phyloP scores from a whole-genome alignment of 2,113 vertebrate genomes.

The Saccopteryx leptura region DNA sequence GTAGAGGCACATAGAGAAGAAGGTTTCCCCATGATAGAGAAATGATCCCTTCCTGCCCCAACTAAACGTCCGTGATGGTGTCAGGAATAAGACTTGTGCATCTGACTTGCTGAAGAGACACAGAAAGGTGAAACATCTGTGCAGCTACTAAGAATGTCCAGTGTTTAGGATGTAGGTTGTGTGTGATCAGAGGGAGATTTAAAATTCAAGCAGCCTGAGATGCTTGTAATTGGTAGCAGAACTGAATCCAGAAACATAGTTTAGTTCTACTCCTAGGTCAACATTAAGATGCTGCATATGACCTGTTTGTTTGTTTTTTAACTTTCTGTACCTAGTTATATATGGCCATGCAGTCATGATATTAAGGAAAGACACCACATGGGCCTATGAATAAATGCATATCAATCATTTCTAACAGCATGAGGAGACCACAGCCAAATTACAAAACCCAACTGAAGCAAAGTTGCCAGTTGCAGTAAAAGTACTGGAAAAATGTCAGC shows the following conservation, averaged over 20 bases:
- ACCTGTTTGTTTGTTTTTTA: background rate
- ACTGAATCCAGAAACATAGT: constrained; percentile 7
- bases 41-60: background rate
- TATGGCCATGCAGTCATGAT: background rate
- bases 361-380: background rate
- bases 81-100: background rate
- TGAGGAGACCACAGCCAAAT: background rate
- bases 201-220: background rate
- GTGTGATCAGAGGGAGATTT: background rate
- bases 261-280: background rate
- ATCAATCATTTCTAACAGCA: background rate
- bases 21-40: background rate
- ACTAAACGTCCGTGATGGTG: background rate
- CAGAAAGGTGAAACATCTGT: background rate
- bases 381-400: background rate
- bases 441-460: background rate
- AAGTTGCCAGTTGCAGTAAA: background rate
- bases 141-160: background rate
- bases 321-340: background rate
- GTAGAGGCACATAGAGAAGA: background rate
- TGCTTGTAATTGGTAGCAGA: background rate
- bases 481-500: background rate
- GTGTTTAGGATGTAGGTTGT: background rate
- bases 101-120: background rate
- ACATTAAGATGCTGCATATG: background rate